Base-by-base conservation (phyloP, 2,113 vertebrate genomes). In the Myotis davidii region DNA sequence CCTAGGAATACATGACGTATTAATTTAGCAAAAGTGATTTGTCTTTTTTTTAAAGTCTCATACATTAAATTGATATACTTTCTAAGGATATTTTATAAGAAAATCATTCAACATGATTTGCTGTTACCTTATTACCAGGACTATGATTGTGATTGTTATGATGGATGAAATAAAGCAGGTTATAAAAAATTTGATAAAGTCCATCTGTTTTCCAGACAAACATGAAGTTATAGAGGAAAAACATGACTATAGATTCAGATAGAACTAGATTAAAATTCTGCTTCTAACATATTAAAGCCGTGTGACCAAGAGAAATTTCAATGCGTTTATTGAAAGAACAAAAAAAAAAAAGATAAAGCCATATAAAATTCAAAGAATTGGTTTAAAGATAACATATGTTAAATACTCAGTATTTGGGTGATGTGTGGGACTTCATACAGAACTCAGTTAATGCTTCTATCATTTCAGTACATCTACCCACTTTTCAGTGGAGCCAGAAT, bases 101-200 rank as follows among this genome's bases (percentile, higher is more conserved):
- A 69, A 84, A 52, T 61, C 56, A 90, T 39, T 83, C 13, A 81
- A 1, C 73, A 9, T 50, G 17, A 70, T 37, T 84, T 95, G 3
- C 81, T 79, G 5, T 84, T 87, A 54, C 2, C 8, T 13, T 78
- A 29, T 90, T 61, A 61, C 52, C 54, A 45, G 61, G 70, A 64
- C 45, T 25, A 39, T 48, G 39, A 67, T 79, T 90, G 39, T 84
- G 32, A 73, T 69, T 93, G 6, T 79, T 84, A 73, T 64, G 39
- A 42, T 59, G 74, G 23, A 69, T 39, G 42, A 56, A 65, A 61
- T 61, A 85, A 86, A 52, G 18, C 39, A 11, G 54, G 11, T 84
- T 91, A 67, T 91, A 87, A 96, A 39, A 29, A 88, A 73, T 52
- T 81, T 54, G 59, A 39, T 37, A 23, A 89, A 94, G 48, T 67